A percentile compares a stretch with the other conserved stretches of the same genome.
phyloP scores from a whole-genome alignment of 2,888 invertebrate genomes.

The Cryptocheilus praepositus region DNA sequence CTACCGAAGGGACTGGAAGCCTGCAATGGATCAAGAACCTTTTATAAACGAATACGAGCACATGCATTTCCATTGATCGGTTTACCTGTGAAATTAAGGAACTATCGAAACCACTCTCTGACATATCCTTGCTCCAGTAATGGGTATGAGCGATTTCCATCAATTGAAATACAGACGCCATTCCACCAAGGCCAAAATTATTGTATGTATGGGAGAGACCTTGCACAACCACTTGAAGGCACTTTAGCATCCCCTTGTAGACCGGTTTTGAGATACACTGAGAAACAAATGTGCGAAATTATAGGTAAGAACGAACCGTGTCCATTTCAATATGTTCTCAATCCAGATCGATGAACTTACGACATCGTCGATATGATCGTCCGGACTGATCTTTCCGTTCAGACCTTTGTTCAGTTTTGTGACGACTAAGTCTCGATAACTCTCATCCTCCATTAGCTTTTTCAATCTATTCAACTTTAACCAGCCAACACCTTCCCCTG shows the following conservation, averaged over 20 bases:
- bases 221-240: conserved; percentile 90
- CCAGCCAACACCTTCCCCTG: conserved; percentile 98
- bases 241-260: conserved; percentile 97
- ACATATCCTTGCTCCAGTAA: conserved; percentile 93
- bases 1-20: conserved; percentile 83
- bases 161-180: conserved; percentile 97
- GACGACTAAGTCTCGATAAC: conserved; percentile 95
- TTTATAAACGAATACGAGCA: neutral
- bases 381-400: conserved; percentile 93
- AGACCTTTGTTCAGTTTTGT: conserved; percentile 95
- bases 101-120: conserved; percentile 76
- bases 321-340: no score
- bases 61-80: neutral
- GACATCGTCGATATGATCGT: conserved; percentile 98
- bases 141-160: conserved; percentile 99
- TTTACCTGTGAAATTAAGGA: conserved; percentile 76
- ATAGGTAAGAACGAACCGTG: neutral
- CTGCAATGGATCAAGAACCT: conserved; percentile 65
- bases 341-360: no score
- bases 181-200: conserved; percentile 96
- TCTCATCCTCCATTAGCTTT: conserved; percentile 99
- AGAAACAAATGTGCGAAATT: conserved; percentile 37
- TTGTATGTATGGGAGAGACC: conserved; percentile 94
- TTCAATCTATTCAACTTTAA: conserved; percentile 93
- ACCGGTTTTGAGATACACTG: conserved; percentile 92